These are phyloP conservation scores for Temnothorax longispinosus DNA, from an alignment of 1,140 invertebrate species.

Conservation along the genomic window DNA sequence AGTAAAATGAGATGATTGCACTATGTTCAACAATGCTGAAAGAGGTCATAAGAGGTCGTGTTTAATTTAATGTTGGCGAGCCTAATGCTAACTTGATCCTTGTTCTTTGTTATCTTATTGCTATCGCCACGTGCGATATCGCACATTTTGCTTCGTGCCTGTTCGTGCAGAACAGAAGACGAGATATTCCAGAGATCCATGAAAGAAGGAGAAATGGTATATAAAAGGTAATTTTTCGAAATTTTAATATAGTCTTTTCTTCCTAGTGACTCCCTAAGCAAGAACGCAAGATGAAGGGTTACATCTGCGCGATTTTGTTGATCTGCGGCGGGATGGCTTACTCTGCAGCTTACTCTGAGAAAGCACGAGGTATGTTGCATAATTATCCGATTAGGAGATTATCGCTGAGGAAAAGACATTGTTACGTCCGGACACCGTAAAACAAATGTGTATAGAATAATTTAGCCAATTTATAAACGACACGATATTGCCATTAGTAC, in stretches of 20 bases:
- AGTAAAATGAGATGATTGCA: background rate
- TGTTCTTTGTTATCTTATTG: background rate
- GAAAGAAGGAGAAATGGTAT: background rate
- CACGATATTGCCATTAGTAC: background rate
- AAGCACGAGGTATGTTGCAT: background rate
- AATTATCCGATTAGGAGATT: background rate
- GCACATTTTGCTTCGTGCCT: background rate
- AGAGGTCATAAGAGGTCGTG: background rate
- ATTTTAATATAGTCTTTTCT: background rate
- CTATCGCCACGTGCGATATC: background rate
- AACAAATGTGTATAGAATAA: background rate
- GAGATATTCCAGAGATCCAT: background rate
- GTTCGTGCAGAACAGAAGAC: background rate
- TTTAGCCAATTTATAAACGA: background rate
- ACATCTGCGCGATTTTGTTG: background rate
- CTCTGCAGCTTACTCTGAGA: background rate
- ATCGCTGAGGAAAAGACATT: background rate
- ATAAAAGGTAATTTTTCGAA: background rate
- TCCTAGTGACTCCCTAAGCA: background rate
- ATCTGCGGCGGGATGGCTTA: background rate
- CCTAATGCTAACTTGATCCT: background rate
- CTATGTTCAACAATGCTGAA: background rate
- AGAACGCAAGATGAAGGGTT: background rate
- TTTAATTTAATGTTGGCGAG: background rate
- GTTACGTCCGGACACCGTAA: background rate